Conservation (phyloP, 2,797 vertebrate genomes). For the Picus viridis region DNA sequence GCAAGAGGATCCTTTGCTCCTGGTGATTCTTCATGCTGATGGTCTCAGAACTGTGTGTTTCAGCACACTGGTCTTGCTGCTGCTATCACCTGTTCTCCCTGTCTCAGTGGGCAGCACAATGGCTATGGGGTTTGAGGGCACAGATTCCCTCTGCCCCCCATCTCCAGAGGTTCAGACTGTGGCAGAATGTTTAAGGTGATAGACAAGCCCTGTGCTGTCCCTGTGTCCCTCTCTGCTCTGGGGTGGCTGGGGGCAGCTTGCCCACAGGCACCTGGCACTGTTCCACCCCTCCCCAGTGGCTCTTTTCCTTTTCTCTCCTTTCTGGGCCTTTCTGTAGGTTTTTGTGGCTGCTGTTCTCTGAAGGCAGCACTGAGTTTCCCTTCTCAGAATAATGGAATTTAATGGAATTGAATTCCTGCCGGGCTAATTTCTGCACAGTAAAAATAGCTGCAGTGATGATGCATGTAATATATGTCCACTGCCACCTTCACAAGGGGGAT, state of each 20-base stretch:
- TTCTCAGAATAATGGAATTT: slow-evolving; percentile 12
- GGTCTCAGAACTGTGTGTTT: not conserved
- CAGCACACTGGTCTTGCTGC: not conserved
- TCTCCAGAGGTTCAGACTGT: not conserved
- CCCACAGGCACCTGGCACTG: accelerated
- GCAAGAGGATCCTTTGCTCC: not conserved
- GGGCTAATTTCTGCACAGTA: slow-evolving; percentile 13
- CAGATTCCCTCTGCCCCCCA: not conserved
- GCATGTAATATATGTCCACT: not conserved
- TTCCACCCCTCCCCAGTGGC: not conserved
- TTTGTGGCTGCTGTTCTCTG: not conserved
- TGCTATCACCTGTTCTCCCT: not conserved
- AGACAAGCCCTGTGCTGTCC: accelerated
- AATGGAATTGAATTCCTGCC: slow-evolving; percentile 8
- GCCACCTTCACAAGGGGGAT: not conserved
- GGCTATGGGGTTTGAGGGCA: not conserved
- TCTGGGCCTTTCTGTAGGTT: not conserved
- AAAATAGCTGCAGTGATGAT: slow-evolving; percentile 26
- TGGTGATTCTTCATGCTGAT: accelerated
- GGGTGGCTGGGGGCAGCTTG: accelerated
- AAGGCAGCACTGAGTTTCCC: not conserved
- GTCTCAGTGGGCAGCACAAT: accelerated
- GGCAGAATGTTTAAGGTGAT: no score
- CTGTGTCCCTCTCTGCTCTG: no score
- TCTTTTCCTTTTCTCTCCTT: not conserved